Evolutionary conservation across 2,113 vertebrate genomes (phyloP), one percentile per base, ranked within the genome.

Genomic region (Clarias magur): DNA sequence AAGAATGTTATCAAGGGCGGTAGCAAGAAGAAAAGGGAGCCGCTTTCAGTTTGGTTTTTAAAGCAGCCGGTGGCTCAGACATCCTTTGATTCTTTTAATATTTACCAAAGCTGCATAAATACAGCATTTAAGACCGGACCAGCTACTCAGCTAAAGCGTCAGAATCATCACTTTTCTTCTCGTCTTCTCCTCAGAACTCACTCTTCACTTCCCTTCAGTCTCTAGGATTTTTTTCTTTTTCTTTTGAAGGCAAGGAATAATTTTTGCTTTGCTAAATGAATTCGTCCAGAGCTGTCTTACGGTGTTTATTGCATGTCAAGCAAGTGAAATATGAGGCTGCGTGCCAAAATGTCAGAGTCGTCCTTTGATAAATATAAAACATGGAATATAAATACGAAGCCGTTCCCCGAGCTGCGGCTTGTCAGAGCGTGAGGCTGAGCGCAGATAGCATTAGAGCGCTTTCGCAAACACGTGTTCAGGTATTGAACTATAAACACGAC

Each of bases 281-380:
- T 70, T 80, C 53, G 12, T 59, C 54, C 76, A 0, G 76, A 59
- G 62, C 85, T 59, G 85, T 70, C 76, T 38, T 4, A 5, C 30
- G n/a, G 76, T 86, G 62, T 86, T 86, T 86, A 86, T 59, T 38
- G 63, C 62, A 59, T 27, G 76, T 86, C 85, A 86, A 54, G 57
- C 19, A 57, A 70, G 78, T 86, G 85, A 86, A 70, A 86, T 86
- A 86, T 80, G 85, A 86, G 85, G 30, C 25, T 48, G 42, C 15
- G 60, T 70, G 48, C 62, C 85, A 42, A 86, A 68, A 57, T 80
- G 85, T 86, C 76, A 86, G 76, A 68, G 85, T 60, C 78, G 73
- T 85, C 59, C 84, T 68, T 86, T 80, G 48, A 86, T 70, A 72
- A 80, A 86, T 80, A 78, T 65, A 79, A 79, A 68, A 68, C 27